Evolutionary conservation across 2,888 invertebrate species (phyloP), one percentile per base, ranked within the genome.

Genomic region (Trichacis sp.): DNA sequence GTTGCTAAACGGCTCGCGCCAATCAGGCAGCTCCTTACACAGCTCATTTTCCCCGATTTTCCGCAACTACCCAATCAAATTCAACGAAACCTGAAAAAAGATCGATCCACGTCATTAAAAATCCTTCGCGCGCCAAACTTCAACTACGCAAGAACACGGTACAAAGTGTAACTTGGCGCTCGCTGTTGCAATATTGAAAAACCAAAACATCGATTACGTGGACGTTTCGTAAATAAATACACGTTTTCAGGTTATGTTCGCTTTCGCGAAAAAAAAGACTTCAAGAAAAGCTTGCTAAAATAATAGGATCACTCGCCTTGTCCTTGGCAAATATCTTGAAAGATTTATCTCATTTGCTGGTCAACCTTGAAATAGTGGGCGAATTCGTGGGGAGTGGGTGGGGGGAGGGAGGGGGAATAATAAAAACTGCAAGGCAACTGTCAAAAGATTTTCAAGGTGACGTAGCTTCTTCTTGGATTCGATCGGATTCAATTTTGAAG

Each of bases 21-120:
- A 55, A 83, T 77, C 64, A 83, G 72, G 63, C 84, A 84, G 64
- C 83, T 84, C 51, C 84, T 81, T 48, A 83, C 82, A 46, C 82
- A 80, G 70, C 84, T 84, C 84, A 84, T 84, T 66, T 50, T 75
- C 55, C 46, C 46, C 58, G 29, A 49, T 62, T 15, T 49, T 59
- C n/a, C n/a, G 24, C 24, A 8, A 8, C 4, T 24, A 24, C 24
- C 24, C 4, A 24, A 24, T 24, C 36, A 19, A 43, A 9, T 42
- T 52, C 33, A 48, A 54, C 49, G 17, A 51, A 58, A 53, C 19
- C 61, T 61, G 58, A 17, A 58, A 62, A 1, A n/a, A n/a, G n/a
- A n/a, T n/a, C n/a, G n/a, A n/a, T n/a, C n/a, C 14, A 1, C 15
- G 24, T 2, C 1, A 48, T 48, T 24, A 3, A 24, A 24, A 24